These are phyloP conservation scores for Ambastaia sidthimunki DNA, from an alignment of 2,797 vertebrate genomes.

Conservation along the genomic window DNA sequence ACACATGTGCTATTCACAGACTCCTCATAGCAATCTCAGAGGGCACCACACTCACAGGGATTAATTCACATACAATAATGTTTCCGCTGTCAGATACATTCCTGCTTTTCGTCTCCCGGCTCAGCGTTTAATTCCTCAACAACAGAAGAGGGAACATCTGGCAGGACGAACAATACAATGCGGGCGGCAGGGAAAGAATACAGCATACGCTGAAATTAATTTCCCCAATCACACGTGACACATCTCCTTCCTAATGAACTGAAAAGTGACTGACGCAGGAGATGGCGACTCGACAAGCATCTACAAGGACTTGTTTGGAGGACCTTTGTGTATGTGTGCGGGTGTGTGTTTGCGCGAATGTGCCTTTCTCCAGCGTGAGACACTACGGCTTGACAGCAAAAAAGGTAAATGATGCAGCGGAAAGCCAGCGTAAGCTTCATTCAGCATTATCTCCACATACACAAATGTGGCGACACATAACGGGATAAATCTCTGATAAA, in stretches of 20 bases:
- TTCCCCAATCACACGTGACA: conserved; percentile 59
- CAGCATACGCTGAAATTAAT: conserved; percentile 65
- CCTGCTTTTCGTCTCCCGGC: conserved; percentile 42
- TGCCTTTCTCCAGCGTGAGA: not conserved
- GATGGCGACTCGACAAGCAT: conserved; percentile 41
- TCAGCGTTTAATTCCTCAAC: conserved; percentile 46
- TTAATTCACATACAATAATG: conserved; percentile 50
- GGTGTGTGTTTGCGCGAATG: conserved; percentile 16
- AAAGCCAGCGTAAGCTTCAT: conserved; percentile 2
- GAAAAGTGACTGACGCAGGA: conserved; percentile 4
- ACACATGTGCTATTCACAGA: conserved; percentile 50
- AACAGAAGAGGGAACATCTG: conserved; percentile 59
- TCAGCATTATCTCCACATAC: conserved; percentile 16
- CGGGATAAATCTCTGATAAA: conserved; percentile 19
- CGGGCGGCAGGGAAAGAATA: conserved; percentile 45
- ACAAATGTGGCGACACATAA: conserved; percentile 7
- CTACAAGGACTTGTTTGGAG: conserved; percentile 15
- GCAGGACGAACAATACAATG: conserved; percentile 50
- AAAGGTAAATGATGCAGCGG: conserved; percentile 19
- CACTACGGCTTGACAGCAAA: conserved; percentile 20
- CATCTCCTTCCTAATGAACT: conserved; percentile 64
- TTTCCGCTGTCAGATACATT: conserved; percentile 44
- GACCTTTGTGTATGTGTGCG: conserved; percentile 22
- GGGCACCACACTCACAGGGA: conserved; percentile 36
- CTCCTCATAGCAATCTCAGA: conserved; percentile 45